A percentile compares a stretch with the other conserved stretches of the same genome.
These are phyloP conservation scores for Ophioninae sp. DNA, from an alignment of 2,888 invertebrate species.

Conservation along the genomic window DNA sequence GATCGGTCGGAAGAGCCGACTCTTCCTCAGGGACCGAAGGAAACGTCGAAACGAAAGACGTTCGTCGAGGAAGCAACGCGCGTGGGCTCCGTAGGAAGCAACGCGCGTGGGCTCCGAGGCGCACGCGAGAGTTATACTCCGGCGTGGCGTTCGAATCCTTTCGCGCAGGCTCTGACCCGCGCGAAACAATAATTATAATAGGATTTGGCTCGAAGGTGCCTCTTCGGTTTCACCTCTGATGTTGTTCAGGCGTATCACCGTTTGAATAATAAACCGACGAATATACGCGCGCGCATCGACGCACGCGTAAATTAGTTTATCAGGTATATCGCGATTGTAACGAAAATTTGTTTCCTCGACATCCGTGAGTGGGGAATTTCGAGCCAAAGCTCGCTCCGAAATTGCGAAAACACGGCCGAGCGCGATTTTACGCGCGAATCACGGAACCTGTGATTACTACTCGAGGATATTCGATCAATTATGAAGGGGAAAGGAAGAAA, in stretches of 20 bases:
- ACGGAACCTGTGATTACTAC: conserved; percentile 6
- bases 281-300: neutral
- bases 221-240: conserved; percentile 1
- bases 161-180: too few relatives aligned
- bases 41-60: too few relatives aligned
- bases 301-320: conserved; percentile 56
- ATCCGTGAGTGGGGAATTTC: neutral
- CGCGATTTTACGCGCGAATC: neutral
- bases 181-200: too few relatives aligned
- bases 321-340: conserved; percentile 49
- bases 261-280: neutral
- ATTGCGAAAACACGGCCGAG: neutral
- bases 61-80: too few relatives aligned
- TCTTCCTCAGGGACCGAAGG: too few relatives aligned
- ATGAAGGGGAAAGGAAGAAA: neutral
- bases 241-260: conserved; percentile 41
- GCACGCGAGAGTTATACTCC: too few relatives aligned
- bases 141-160: too few relatives aligned
- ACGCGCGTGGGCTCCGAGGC: too few relatives aligned
- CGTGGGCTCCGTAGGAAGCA: too few relatives aligned
- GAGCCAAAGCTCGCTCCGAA: neutral
- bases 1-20: too few relatives aligned
- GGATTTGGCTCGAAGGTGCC: too few relatives aligned
- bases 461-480: conserved; percentile 1
- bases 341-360: conserved; percentile 23